phyloP scores from a whole-genome alignment of 2,113 vertebrate species.

The Oncorhynchus nerka region DNA sequence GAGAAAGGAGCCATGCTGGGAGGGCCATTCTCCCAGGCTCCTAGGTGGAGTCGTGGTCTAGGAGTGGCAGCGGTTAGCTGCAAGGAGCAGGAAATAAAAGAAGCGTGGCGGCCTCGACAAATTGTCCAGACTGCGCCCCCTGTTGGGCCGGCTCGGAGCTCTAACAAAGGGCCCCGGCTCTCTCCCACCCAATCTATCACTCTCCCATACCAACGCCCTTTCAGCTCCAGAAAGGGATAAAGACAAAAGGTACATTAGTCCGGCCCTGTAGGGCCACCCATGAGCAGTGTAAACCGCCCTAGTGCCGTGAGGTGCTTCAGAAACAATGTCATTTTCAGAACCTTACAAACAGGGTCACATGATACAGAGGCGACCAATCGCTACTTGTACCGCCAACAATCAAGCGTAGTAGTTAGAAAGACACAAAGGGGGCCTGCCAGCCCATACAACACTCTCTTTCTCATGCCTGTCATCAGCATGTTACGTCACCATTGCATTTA shows the following conservation, averaged over 20 bases:
- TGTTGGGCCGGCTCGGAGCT: conserved; percentile 57
- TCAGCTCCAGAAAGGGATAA: conserved; percentile 48
- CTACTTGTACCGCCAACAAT: conserved; percentile 15
- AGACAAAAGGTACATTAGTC: conserved; percentile 62
- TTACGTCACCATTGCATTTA: not conserved
- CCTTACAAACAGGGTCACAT: not conserved
- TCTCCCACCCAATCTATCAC: conserved; percentile 49
- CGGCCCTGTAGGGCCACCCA: conserved; percentile 55
- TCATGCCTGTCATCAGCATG: not conserved
- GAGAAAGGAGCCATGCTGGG: not conserved
- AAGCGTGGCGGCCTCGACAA: conserved; percentile 30
- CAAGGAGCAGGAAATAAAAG: conserved; percentile 28
- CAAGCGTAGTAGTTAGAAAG: not conserved
- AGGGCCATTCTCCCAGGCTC: too few relatives aligned
- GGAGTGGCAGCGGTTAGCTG: too few relatives aligned
- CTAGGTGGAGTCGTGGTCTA: too few relatives aligned
- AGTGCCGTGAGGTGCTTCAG: conserved; percentile 29
- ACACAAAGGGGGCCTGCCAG: not conserved
- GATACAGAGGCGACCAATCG: conserved; percentile 27
- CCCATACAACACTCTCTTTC: not conserved
- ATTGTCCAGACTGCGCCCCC: conserved; percentile 49
- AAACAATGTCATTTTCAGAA: conserved; percentile 6
- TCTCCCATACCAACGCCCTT: conserved; percentile 24
- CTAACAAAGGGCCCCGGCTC: not conserved
- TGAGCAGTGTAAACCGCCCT: not conserved